Conservation (phyloP, 2,113 vertebrate genomes). For the Salvator merianae region DNA sequence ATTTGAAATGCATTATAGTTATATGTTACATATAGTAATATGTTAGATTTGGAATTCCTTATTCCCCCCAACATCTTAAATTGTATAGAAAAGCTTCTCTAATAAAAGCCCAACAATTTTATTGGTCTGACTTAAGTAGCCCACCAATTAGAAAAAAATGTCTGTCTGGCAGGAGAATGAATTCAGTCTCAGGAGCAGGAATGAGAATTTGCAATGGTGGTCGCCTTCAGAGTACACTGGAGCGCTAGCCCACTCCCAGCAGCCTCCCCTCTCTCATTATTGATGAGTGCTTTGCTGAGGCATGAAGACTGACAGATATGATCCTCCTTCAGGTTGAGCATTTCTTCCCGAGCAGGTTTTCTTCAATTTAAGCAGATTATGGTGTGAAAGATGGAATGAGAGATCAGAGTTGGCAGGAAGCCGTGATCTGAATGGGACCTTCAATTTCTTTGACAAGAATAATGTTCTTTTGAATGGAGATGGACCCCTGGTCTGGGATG, state of each 20-base stretch:
- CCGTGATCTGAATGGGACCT: constrained; percentile 71
- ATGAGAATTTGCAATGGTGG: neutral
- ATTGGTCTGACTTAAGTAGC: neutral
- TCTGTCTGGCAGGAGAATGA: neutral
- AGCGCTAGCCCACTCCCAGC: neutral
- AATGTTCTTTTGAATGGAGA: constrained; percentile 64
- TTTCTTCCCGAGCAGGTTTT: constrained; percentile 53
- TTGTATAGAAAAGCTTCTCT: too few species aligned
- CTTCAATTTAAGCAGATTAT: constrained; percentile 68
- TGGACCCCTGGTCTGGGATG: constrained; percentile 55
- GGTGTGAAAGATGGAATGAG: constrained; percentile 53
- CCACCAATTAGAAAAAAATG: neutral
- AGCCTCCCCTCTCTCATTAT: neutral
- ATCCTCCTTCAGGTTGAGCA: constrained; percentile 11
- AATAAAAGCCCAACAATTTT: neutral
- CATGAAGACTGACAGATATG: constrained; percentile 9
- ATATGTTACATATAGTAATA: too few species aligned
- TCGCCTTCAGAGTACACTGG: neutral
- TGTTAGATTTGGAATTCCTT: too few species aligned
- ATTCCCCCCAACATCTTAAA: too few species aligned
- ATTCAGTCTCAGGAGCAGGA: neutral
- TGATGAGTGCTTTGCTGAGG: neutral
- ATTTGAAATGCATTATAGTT: too few species aligned
- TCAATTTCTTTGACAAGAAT: constrained; percentile 65
- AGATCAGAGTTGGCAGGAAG: constrained; percentile 67